Evolutionary conservation across 1,140 invertebrate species (phyloP).

Genomic region (Psix sp.): DNA sequence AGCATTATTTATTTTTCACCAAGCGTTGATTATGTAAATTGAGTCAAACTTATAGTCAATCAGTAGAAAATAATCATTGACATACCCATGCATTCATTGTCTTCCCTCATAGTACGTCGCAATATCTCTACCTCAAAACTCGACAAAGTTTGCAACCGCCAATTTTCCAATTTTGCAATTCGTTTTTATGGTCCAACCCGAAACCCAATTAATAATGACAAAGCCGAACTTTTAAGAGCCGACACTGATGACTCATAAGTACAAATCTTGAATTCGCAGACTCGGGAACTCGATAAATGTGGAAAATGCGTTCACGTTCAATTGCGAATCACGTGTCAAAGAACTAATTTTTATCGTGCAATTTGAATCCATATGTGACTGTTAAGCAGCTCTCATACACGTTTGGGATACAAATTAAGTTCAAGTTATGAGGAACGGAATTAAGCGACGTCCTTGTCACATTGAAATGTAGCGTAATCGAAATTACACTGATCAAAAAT

Average conservation of each 20-base stretch:
- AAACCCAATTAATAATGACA: not conserved
- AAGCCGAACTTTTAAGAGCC: constrained; percentile 23
- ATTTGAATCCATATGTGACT: not conserved
- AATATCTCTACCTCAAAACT: constrained; percentile 55
- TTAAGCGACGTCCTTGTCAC: constrained; percentile 47
- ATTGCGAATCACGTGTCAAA: constrained; percentile 36
- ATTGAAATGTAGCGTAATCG: constrained; percentile 20
- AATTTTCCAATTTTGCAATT: constrained; percentile 41
- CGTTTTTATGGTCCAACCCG: constrained; percentile 22
- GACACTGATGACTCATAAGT: constrained; percentile 39
- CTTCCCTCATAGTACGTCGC: constrained; percentile 55
- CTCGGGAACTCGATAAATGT: constrained; percentile 27
- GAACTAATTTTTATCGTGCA: constrained; percentile 17
- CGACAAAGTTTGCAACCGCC: constrained; percentile 45
- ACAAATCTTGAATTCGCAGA: constrained; percentile 41
- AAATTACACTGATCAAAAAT: too few species aligned
- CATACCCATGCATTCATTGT: constrained; percentile 38
- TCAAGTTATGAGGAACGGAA: constrained; percentile 49
- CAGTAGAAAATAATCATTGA: too few species aligned
- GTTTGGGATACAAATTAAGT: constrained; percentile 20
- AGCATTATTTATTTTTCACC: too few species aligned
- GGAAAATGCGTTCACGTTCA: constrained; percentile 19
- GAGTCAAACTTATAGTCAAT: too few species aligned
- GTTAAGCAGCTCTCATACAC: too few species aligned
- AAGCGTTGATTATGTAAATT: too few species aligned